These are phyloP conservation scores for Periparus ater DNA, from an alignment of 2,797 vertebrate species.

Conservation along the genomic window DNA sequence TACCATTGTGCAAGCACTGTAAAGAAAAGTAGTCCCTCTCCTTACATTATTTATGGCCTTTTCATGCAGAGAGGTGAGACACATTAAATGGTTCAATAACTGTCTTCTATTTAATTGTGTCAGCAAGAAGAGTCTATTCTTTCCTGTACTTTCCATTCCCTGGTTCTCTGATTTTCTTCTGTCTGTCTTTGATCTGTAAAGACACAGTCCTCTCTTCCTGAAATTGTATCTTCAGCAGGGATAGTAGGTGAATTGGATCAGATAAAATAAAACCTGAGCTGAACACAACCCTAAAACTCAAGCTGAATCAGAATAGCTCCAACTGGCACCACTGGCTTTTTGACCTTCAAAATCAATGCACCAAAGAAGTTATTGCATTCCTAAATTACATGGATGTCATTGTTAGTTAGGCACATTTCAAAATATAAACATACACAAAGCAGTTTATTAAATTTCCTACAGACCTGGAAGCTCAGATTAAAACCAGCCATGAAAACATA, in stretches of 20 bases:
- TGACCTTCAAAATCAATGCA: conserved; percentile 3
- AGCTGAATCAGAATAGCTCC: background rate
- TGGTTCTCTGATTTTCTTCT: background rate
- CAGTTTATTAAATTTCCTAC: background rate
- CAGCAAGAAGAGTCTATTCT: conserved; percentile 23
- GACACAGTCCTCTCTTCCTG: background rate
- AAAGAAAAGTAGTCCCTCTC: background rate
- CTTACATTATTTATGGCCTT: conserved; percentile 59
- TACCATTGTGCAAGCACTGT: background rate
- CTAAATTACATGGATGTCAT: background rate
- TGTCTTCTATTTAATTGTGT: conserved; percentile 45
- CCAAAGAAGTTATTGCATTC: background rate
- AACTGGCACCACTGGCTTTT: background rate
- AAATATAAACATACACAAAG: background rate
- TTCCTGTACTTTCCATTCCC: conserved; percentile 1
- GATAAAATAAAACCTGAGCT: conserved; percentile 25
- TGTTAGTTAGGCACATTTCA: background rate
- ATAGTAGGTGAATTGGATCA: background rate
- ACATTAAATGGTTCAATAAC: conserved; percentile 51
- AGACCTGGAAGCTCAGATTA: background rate
- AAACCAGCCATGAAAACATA: background rate
- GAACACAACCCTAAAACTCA: background rate
- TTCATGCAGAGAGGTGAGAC: conserved; percentile 28
- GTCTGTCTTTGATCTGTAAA: conserved; percentile 20
- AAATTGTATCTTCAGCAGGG: background rate